Base-by-base conservation (phyloP, 2,113 vertebrate species). In the Oryzias woworae region DNA sequence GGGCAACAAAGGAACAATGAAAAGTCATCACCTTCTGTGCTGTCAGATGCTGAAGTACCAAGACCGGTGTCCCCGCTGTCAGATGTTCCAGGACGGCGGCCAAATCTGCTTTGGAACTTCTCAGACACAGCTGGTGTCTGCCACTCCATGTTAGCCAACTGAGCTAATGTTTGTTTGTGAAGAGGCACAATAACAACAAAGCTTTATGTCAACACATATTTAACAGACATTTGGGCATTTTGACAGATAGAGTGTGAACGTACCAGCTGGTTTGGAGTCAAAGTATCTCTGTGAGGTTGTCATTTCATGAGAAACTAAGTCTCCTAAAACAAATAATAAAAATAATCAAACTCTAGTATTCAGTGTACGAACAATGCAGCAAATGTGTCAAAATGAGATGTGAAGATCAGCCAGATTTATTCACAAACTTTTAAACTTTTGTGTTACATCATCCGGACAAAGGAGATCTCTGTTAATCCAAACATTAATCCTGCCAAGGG, bases 21-120 rank as follows among this genome's bases (percentile, higher is more conserved):
- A 49, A 69, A 59, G 54, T 59, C 52, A 52, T 93, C 88, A 98
- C 97, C 96, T 83, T 97, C 94, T 3, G 92, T 89, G 87, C 92
- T 93, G 85, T 94, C 93, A 0, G 94, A 94, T 68, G 92, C 91
- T 22, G 94, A 93, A 31, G 92, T 93, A 47, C 94, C 95, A 7
- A 93, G 87, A 56, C 92, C 92, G 0, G 92, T 92, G 47, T 95
- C 94, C 59, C 90, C 78, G 0, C 90, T 92, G 82, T 94, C 93
- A 0, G 92, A 86, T 82, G 89, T 83, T 12, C 92, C 93, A 2
- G 91, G 85, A 15, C 91, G 91, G 24, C 87, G 90, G 71, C 94
- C 91, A 75, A 91, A 89, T 0, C 86, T 89, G 77, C 92, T 94
- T 82, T 95, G 93, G 77, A 90, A 92, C 85, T 91, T 93, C 67